Conservation (phyloP, 2,888 invertebrate genomes). For the Sylvicola fuscatus region DNA sequence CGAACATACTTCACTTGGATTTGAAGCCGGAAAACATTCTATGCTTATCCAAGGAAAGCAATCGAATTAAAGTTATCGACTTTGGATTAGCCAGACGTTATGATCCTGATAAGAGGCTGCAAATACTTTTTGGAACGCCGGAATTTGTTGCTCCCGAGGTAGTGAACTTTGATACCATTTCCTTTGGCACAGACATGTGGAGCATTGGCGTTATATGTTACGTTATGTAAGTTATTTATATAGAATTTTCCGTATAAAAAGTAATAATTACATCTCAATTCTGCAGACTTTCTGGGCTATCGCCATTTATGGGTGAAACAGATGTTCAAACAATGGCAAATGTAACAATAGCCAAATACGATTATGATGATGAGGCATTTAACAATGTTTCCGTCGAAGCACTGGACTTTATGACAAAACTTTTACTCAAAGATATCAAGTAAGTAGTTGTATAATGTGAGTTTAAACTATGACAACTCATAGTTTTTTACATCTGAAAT, state of each 20-base stretch:
- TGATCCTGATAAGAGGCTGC: slow-evolving; percentile 78
- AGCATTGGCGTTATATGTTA: slow-evolving; percentile 96
- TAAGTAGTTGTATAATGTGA: too few relatives aligned
- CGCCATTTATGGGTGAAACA: slow-evolving; percentile 96
- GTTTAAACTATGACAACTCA: slow-evolving; percentile 3
- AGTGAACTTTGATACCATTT: slow-evolving; percentile 93
- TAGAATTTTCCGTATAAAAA: not conserved
- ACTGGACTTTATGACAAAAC: slow-evolving; percentile 84
- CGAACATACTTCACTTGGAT: slow-evolving; percentile 89
- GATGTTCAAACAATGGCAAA: slow-evolving; percentile 98
- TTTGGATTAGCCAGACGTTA: slow-evolving; percentile 90
- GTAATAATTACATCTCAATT: not conserved
- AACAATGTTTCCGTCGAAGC: slow-evolving; percentile 85
- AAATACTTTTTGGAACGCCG: slow-evolving; percentile 92
- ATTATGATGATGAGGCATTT: slow-evolving; percentile 95
- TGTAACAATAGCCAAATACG: slow-evolving; percentile 90
- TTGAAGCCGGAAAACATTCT: slow-evolving; percentile 99
- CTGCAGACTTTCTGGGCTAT: slow-evolving; percentile 74
- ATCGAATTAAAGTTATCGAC: slow-evolving; percentile 96
- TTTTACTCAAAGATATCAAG: slow-evolving; percentile 83
- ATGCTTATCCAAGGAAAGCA: slow-evolving; percentile 88
- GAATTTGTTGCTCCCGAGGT: slow-evolving; percentile 99
- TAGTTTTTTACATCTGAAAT: too few relatives aligned
- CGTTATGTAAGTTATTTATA: slow-evolving; percentile 64
- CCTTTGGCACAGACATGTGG: slow-evolving; percentile 97